A percentile compares a stretch with the other conserved stretches of the same genome.
Conservation (phyloP, 2,113 vertebrate species). For the Melanocharis versteri region DNA sequence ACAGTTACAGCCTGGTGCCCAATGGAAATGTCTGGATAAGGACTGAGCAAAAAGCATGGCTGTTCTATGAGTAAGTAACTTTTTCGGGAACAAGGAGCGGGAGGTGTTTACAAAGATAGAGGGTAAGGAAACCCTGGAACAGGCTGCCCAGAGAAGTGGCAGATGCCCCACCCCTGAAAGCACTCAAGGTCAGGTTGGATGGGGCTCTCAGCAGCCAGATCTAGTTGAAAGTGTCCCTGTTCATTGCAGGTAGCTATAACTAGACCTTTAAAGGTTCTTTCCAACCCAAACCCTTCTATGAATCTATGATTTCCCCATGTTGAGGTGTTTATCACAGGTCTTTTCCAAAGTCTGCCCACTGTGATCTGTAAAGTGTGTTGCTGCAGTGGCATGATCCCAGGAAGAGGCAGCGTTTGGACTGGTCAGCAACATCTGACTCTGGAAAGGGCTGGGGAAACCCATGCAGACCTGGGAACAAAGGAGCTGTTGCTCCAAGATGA, state of each 20-base stretch:
- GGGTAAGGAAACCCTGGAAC: background rate
- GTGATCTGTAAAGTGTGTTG: background rate
- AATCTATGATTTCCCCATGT: accelerated
- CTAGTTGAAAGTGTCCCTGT: background rate
- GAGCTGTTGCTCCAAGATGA: background rate
- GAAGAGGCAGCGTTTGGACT: background rate
- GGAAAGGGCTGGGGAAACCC: background rate
- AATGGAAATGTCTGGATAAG: background rate
- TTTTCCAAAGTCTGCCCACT: background rate
- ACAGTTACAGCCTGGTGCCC: background rate
- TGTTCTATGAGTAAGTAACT: background rate
- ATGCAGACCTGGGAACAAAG: conserved; percentile 8
- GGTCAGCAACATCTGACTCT: background rate
- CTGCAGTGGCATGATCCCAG: background rate
- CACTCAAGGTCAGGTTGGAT: background rate
- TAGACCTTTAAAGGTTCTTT: background rate
- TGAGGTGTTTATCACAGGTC: background rate
- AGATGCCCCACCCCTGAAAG: background rate
- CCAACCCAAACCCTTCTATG: background rate
- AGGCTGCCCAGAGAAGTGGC: background rate
- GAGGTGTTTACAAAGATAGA: background rate
- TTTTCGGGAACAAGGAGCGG: background rate
- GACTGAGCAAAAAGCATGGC: background rate
- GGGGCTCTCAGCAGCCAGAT: background rate
- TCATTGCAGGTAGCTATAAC: background rate